Evolutionary conservation across 2,888 invertebrate genomes (phyloP).

Genomic region (Nymphalis c-album): DNA sequence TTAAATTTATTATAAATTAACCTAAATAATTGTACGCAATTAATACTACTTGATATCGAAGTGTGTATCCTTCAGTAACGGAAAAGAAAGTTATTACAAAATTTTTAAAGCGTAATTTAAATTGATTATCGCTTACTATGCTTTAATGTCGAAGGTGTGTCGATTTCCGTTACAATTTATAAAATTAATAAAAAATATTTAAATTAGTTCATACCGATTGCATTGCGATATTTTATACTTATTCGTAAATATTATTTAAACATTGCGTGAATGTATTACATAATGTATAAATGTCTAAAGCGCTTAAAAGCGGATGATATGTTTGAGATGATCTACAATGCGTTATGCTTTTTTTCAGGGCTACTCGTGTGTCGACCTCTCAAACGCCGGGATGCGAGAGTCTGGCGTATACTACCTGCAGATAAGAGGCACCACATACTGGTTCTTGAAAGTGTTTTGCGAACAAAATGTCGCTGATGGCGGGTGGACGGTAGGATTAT

Average conservation of each 20-base stretch:
- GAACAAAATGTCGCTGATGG: constrained; percentile 94
- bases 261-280: not conserved
- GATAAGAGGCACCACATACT: constrained; percentile 94
- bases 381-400: constrained; percentile 92
- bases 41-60: not conserved
- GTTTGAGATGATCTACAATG: constrained; percentile 11
- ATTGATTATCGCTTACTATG: not conserved
- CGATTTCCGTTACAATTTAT: constrained; percentile 5
- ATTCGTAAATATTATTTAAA: not conserved
- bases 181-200: not conserved
- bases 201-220: not conserved
- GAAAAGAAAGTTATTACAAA: constrained; percentile 17
- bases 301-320: not conserved
- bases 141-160: constrained; percentile 5
- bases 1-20: too few relatives aligned
- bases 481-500: constrained; percentile 92
- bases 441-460: constrained; percentile 95
- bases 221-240: constrained; percentile 4
- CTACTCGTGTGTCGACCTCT: constrained; percentile 92
- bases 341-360: constrained; percentile 82
- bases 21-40: not conserved
- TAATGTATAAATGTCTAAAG: not conserved
- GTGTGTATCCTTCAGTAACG: constrained; percentile 20
- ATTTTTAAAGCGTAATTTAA: constrained; percentile 10
- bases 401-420: constrained; percentile 94